phyloP scores from a whole-genome alignment of 2,888 invertebrate genomes.

The Leucoptera coffeella region DNA sequence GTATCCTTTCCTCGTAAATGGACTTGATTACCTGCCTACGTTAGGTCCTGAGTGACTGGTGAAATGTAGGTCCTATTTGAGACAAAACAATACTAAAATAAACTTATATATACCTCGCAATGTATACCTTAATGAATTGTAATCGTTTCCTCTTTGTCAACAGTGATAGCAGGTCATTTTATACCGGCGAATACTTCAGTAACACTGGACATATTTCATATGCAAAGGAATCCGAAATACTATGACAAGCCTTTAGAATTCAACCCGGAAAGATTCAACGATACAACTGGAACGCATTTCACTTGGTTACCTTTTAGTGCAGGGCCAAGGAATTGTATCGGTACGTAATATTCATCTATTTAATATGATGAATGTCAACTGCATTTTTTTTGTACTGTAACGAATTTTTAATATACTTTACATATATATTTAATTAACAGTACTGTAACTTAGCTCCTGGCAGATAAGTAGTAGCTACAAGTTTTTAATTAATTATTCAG shows the following conservation, averaged over 20 bases:
- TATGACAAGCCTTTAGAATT: constrained; percentile 48
- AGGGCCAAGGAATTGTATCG: constrained; percentile 58
- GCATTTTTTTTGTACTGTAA: too few relatives aligned
- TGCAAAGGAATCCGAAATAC: constrained; percentile 39
- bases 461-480: too few relatives aligned
- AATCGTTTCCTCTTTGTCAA: too few relatives aligned
- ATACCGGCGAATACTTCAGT: constrained; percentile 22
- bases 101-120: too few relatives aligned
- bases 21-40: neutral
- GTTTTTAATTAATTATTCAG: neutral
- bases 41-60: neutral
- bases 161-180: constrained; percentile 1
- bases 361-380: neutral
- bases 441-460: too few relatives aligned
- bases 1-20: neutral
- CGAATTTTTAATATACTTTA: too few relatives aligned
- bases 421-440: too few relatives aligned
- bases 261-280: constrained; percentile 47
- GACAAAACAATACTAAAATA: neutral
- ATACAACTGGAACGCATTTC: constrained; percentile 22
- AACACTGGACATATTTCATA: constrained; percentile 24
- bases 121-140: too few relatives aligned
- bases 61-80: neutral
- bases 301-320: constrained; percentile 58
- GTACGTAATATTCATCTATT: constrained; percentile 12